Evolutionary conservation across 2,797 vertebrate genomes (phyloP).

Genomic region (Masticophis lateralis): DNA sequence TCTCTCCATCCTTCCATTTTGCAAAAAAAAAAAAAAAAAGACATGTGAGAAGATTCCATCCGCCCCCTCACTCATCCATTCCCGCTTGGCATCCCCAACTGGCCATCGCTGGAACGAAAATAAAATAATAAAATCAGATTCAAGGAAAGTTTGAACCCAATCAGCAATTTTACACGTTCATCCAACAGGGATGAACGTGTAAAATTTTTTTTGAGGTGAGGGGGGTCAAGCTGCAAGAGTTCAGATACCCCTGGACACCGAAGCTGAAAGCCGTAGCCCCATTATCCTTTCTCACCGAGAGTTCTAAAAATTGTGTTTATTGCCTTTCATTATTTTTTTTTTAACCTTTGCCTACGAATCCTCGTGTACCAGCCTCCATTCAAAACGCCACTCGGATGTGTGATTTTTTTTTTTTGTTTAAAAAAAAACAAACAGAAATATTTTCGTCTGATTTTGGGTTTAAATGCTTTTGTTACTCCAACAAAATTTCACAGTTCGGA

Average conservation of each 20-base stretch:
- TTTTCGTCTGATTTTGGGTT: not conserved
- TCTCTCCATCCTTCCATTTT: not conserved
- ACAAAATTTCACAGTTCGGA: not conserved
- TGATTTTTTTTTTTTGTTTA: not conserved
- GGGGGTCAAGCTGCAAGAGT: not conserved
- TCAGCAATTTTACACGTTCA: not conserved
- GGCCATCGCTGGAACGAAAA: not conserved
- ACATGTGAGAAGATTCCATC: not conserved
- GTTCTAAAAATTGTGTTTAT: not conserved
- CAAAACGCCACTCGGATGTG: not conserved
- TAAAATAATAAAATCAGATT: not conserved
- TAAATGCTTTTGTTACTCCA: not conserved
- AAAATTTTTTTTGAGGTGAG: no score
- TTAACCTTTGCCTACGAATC: not conserved
- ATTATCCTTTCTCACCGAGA: no score
- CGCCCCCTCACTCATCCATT: not conserved
- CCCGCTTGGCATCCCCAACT: not conserved
- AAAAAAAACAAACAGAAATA: not conserved
- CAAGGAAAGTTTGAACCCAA: not conserved
- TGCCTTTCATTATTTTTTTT: fast-evolving
- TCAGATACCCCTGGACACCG: not conserved
- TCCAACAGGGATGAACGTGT: no score
- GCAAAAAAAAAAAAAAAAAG: no score
- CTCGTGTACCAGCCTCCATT: not conserved
- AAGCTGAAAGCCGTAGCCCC: not conserved